Conservation (phyloP, 1,140 invertebrate species). For the Alviniconcha marisindica region DNA sequence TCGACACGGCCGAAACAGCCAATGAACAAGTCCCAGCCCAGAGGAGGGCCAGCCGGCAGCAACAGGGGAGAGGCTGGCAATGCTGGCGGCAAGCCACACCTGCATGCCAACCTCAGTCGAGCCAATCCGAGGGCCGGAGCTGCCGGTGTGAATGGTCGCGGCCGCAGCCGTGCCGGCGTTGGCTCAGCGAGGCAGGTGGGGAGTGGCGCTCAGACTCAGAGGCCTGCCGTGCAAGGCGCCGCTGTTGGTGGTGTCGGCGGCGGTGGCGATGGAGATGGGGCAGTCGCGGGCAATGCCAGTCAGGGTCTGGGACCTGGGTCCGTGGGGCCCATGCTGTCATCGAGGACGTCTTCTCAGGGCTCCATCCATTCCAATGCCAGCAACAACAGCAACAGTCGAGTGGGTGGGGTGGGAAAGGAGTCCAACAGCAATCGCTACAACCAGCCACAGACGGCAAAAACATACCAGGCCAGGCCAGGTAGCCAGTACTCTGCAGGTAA, state of each 20-base stretch:
- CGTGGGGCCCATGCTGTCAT: neutral
- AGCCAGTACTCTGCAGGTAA: neutral
- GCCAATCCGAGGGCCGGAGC: neutral
- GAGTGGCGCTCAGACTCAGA: constrained; percentile 26
- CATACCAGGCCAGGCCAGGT: neutral
- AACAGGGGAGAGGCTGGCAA: constrained; percentile 34
- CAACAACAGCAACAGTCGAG: constrained; percentile 41
- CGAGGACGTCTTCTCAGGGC: constrained; percentile 32
- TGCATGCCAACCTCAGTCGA: neutral
- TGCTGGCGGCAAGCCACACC: neutral
- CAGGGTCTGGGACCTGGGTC: neutral
- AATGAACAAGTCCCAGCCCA: neutral
- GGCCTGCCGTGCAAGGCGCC: constrained; percentile 47
- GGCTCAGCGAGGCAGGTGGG: neutral
- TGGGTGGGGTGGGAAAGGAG: constrained; percentile 50
- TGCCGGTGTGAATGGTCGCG: neutral
- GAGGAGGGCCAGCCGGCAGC: constrained; percentile 12
- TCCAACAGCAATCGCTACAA: constrained; percentile 35
- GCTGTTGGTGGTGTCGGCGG: constrained; percentile 16
- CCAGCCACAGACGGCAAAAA: neutral
- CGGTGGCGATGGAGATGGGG: constrained; percentile 16
- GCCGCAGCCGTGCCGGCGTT: neutral
- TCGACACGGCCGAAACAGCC: neutral
- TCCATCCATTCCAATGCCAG: constrained; percentile 22
- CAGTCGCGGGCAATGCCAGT: neutral